Evolutionary conservation across 2,888 invertebrate species (phyloP).

Genomic region (Zygogramma bicolorata): DNA sequence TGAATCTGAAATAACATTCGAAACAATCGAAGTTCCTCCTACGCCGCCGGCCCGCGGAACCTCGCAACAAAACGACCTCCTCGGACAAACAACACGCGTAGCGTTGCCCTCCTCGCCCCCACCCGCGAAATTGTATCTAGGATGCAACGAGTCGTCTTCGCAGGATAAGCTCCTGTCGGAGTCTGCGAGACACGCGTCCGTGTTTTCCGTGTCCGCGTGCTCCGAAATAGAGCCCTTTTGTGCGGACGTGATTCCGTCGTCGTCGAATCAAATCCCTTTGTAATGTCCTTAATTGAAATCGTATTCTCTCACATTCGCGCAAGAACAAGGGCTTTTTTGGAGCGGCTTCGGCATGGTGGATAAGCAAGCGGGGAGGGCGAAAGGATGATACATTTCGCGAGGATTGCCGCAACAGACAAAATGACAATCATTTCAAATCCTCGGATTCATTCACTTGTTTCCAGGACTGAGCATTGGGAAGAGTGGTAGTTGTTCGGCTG

Average conservation of each 20-base stretch:
- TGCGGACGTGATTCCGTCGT: conserved; percentile 63
- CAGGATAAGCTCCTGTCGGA: conserved; percentile 58
- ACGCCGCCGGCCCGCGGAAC: no score
- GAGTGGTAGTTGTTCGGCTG: no score
- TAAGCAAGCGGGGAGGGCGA: neutral
- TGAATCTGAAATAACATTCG: no score
- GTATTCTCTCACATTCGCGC: conserved; percentile 53
- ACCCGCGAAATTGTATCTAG: conserved; percentile 8
- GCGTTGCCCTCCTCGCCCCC: neutral
- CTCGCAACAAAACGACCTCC: no score
- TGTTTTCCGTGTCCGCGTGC: conserved; percentile 65
- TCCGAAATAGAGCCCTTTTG: conserved; percentile 63
- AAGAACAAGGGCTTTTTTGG: conserved; percentile 34
- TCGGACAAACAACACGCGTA: no score
- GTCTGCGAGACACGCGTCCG: conserved; percentile 60
- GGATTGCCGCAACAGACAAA: no score
- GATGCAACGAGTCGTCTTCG: neutral
- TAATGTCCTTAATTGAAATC: conserved; percentile 64
- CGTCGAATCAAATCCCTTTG: conserved; percentile 62
- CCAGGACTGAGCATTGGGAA: no score
- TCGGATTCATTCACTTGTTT: no score
- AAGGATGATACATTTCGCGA: no score
- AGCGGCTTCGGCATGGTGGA: conserved; percentile 4
- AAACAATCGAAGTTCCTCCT: no score
- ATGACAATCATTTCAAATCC: no score